Evolutionary conservation across 2,888 invertebrate genomes (phyloP), one percentile per base, ranked within the genome.

Genomic region (Ametastegia equiseti): DNA sequence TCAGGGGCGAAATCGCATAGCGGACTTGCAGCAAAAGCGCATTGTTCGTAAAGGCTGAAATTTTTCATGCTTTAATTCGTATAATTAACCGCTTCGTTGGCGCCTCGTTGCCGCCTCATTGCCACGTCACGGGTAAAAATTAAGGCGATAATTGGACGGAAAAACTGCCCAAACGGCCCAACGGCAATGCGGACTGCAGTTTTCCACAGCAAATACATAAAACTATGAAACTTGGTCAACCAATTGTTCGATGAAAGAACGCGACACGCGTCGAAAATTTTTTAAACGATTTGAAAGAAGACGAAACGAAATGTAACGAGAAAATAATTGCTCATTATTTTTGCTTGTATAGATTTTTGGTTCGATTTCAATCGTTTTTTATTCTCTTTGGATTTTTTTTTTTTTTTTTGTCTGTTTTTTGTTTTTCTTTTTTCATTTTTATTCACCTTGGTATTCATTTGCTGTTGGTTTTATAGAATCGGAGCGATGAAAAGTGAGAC

Each of bases 31-130:
- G 15, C 39, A 19, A 9, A 36, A 67, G 11, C 65, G 36, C 65
- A 67, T 71, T n/a, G 15, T 54, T 54, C 36, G 75, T 7, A 27
- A 13, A 23, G 57, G 15, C 39, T 7, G 23, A n/a, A 36, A 57
- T 77, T 57, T 77, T 77, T 77, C 77, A 78, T 30, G 57, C 45
- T 78, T 57, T 63, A 75, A 78, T 78, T 78, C 78, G 60, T 78
- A 78, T 78, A 54, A 78, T 78, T 78, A 78, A 42, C 78, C 45
- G 78, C n/a, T 78, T 42, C 78, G 60, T 78, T 60, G 75, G 75
- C 75, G 75, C 75, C 75, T 75, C 33, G 54, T 75, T 78, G 78
- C 42, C 78, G 78, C 75, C 75, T 71, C 75, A 57, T 57, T 75
- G 75, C 75, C 54, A 33, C 60, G 78, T 78, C 78, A 78, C 78